Evolutionary conservation across 2,888 invertebrate species (phyloP).

Genomic region (Sympetrum striolatum): DNA sequence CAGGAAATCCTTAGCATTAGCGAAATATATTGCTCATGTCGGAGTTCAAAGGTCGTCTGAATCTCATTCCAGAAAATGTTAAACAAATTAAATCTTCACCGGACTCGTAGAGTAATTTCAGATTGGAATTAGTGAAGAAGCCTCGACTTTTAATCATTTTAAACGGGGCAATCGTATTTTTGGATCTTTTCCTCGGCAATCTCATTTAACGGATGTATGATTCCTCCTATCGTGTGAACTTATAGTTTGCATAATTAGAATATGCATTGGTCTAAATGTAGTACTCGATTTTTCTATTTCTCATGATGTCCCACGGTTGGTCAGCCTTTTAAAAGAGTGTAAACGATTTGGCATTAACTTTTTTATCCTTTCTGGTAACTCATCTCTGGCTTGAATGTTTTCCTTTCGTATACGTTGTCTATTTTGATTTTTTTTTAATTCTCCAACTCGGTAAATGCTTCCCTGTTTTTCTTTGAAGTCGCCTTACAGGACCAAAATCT

Average conservation of each 20-base stretch:
- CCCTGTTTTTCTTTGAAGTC: not conserved
- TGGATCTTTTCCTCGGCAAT: conserved; percentile 3
- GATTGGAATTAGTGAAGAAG: not conserved
- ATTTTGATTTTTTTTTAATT: not conserved
- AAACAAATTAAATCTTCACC: not conserved
- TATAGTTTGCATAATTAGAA: conserved; percentile 13
- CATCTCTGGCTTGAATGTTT: not conserved
- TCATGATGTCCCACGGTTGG: not conserved
- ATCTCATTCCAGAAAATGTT: not conserved
- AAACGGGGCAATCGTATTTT: conserved; percentile 13
- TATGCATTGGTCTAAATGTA: conserved; percentile 10
- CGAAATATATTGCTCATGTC: not conserved
- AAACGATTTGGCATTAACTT: not conserved
- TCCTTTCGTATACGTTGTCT: no score
- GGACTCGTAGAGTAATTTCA: not conserved
- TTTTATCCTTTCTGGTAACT: not conserved
- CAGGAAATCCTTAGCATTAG: not conserved
- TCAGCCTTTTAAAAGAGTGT: not conserved
- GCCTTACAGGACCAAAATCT: conserved; percentile 6
- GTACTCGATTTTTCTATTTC: conserved; percentile 6
- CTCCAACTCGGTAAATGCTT: not conserved
- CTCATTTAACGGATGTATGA: conserved; percentile 1
- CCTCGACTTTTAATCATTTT: not conserved
- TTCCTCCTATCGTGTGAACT: conserved; percentile 12
- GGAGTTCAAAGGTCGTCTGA: not conserved